Percentiles rank a stretch among this genome's conserved stretches.
Conservation (phyloP, 37 sponge, comb jelly and placozoan species). For the Eunapius fragilis region DNA sequence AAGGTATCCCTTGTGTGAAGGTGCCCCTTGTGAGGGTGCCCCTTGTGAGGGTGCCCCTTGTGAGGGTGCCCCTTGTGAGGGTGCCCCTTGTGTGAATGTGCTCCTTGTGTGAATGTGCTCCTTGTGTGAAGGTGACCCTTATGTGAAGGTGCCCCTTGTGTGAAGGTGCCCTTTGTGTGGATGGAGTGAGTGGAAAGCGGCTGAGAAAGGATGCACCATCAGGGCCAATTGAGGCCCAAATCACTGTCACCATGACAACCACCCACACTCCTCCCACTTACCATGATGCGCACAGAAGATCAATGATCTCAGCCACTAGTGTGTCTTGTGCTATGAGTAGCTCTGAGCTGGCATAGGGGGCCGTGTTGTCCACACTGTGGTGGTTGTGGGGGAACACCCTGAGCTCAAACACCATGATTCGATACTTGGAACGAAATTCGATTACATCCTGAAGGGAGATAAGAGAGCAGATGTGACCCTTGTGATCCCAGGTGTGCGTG, state of each 20-base stretch:
- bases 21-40: too few relatives aligned
- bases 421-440: slow-evolving; percentile 86
- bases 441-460: slow-evolving; percentile 72
- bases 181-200: too few relatives aligned
- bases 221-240: too few relatives aligned
- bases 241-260: background rate
- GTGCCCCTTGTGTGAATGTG: too few relatives aligned
- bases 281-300: slow-evolving; percentile 71
- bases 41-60: too few relatives aligned
- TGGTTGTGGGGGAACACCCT: slow-evolving; percentile 56
- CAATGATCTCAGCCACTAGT: slow-evolving; percentile 56
- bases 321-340: slow-evolving; percentile 80
- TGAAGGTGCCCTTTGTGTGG: too few relatives aligned
- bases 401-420: slow-evolving; percentile 84
- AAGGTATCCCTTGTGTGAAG: too few relatives aligned
- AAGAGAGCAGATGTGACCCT: background rate
- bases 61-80: too few relatives aligned
- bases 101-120: too few relatives aligned
- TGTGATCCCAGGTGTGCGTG: background rate
- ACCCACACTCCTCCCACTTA: slow-evolving; percentile 28
- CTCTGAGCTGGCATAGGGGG: slow-evolving; percentile 45
- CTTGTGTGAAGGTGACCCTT: too few relatives aligned
- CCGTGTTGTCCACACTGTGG: slow-evolving; percentile 17
- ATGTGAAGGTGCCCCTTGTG: too few relatives aligned
- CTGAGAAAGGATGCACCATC: too few relatives aligned